Base-by-base conservation (phyloP, 2,888 invertebrate species). In the Pteria penguin region DNA sequence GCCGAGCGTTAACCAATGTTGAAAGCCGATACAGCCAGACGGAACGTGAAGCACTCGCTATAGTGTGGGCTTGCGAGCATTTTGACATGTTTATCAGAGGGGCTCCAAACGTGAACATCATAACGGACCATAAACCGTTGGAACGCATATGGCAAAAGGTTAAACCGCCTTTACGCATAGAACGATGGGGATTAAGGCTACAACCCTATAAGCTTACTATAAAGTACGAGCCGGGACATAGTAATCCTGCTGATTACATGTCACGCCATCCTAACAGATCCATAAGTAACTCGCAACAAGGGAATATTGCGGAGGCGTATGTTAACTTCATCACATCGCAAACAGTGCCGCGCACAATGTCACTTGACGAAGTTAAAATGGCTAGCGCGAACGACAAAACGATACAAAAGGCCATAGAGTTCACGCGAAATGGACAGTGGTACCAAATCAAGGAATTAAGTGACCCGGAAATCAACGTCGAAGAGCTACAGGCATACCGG, bases 221-320 rank as follows among this genome's bases (percentile, higher is more conserved):
- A 5, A 27, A 60, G 33, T 86, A 84, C 60, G 67, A 57, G 18
- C 79, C 81, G 18, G 84, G 86, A 5, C 60, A 27, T 24, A 78
- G 82, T 52, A 88, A 86, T 65, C 84, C 85, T 18, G 81, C 82
- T 2, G 86, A 88, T 69, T 80, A 83, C 75, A 60, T 83, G 70
- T 79, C 80, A 0, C 58, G 82, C n/a, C 84, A 86, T 26, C 83
- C 84, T 75, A 29, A 82, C 74, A 3, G 31, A 8, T 4, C 4
- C 4, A 57, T 33, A 36, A 58, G 36, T 11, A 54, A 26, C 24
- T 67, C 67, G 14, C 32, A 14, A 11, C 26, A 61, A 22, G 29
- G 66, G 67, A 71, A 72, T 62, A 63, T 79, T 14, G 84, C 81
- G 1, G 87, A 87, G 61, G 75, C 82, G 57, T 86, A 84, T 75